Conservation (phyloP, 2,888 invertebrate species). For the Notocelia uddmanniana region DNA sequence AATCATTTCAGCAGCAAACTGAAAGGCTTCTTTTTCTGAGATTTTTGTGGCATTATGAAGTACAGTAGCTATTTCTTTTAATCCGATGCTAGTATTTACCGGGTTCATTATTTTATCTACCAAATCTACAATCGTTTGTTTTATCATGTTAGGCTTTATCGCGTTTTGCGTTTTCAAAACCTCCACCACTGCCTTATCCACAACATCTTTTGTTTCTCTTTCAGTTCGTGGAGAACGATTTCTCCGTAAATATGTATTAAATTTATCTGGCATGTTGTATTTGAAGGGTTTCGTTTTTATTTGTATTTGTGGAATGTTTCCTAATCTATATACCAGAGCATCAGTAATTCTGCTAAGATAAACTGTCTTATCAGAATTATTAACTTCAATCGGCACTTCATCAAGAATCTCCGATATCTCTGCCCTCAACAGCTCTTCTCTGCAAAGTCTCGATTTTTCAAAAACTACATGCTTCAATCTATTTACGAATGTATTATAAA, state of each 20-base stretch:
- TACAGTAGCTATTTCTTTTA: conserved; percentile 55
- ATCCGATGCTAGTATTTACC: conserved; percentile 53
- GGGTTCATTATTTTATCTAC: conserved; percentile 57
- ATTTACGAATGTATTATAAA: conserved; percentile 51
- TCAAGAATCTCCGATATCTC: conserved; percentile 57
- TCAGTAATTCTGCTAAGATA: conserved; percentile 59
- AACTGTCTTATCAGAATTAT: conserved; percentile 49
- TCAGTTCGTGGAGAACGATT: conserved; percentile 54
- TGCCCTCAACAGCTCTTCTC: conserved; percentile 22
- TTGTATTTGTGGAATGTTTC: conserved; percentile 29
- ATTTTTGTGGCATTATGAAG: conserved; percentile 56
- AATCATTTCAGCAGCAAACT: conserved; percentile 55
- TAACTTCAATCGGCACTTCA: conserved; percentile 57
- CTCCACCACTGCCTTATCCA: conserved; percentile 54
- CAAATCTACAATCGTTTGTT: conserved; percentile 61
- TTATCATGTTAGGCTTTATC: conserved; percentile 49
- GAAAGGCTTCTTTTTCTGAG: conserved; percentile 54
- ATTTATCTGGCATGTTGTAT: not conserved
- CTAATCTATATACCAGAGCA: conserved; percentile 54
- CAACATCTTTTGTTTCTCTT: conserved; percentile 56
- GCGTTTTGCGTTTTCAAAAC: conserved; percentile 53
- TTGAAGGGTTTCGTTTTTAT: not conserved
- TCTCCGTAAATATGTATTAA: not conserved
- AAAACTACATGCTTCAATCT: conserved; percentile 54
- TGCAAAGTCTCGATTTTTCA: conserved; percentile 50